Percentiles rank a stretch among this genome's conserved stretches.
These are phyloP conservation scores for Acridotheres tristis DNA, from an alignment of 2,797 vertebrate species.

Conservation along the genomic window DNA sequence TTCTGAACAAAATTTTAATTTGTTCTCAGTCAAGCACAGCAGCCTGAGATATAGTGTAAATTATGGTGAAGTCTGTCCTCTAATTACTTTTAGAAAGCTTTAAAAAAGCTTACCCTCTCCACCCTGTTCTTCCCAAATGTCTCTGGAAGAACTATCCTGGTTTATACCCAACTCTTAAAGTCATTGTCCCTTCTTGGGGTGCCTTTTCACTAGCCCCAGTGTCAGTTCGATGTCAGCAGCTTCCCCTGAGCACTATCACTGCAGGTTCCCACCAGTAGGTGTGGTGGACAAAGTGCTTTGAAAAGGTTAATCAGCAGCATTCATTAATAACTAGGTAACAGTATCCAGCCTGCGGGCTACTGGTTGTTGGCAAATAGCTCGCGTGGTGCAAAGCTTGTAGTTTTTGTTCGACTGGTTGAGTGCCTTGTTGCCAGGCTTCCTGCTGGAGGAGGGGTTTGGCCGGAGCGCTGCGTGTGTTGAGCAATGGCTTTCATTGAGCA, in stretches of 20 bases:
- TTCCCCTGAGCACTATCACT: not conserved
- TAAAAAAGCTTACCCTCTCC: not conserved
- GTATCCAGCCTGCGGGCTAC: conserved; percentile 48
- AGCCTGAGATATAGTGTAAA: not conserved
- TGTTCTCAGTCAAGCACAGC: not conserved
- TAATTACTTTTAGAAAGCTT: not conserved
- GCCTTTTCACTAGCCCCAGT: not conserved
- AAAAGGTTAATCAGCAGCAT: conserved; percentile 58
- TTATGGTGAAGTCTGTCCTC: not conserved
- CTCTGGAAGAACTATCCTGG: not conserved
- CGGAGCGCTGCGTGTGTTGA: not conserved
- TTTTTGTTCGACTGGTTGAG: conserved; percentile 46
- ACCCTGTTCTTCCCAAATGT: not conserved
- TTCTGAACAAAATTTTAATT: conserved; percentile 7
- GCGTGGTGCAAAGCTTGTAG: conserved; percentile 28
- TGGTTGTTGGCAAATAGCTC: conserved; percentile 6
- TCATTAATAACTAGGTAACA: conserved; percentile 63
- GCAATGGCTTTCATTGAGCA: not conserved
- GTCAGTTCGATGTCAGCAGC: not conserved
- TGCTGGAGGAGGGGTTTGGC: conserved; percentile 26
- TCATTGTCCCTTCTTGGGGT: not conserved
- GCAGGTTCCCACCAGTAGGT: conserved; percentile 60
- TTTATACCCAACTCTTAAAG: not conserved
- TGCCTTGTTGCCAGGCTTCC: conserved; percentile 29
- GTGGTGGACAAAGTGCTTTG: conserved; percentile 45